These are phyloP conservation scores for Channa maculata DNA, from an alignment of 2,113 vertebrate species.

Conservation along the genomic window DNA sequence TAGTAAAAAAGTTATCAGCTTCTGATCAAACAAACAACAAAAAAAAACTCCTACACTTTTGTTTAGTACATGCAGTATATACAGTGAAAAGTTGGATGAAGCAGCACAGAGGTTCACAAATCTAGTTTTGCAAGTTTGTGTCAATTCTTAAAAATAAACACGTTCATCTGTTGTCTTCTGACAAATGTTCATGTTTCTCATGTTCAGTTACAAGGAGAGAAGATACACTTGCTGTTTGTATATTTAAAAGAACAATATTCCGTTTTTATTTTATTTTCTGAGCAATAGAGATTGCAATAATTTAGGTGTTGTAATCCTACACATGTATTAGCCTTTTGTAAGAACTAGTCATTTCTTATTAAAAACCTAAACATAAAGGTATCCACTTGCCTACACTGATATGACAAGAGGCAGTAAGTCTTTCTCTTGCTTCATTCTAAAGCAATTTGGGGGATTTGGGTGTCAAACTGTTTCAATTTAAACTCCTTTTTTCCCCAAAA, in stretches of 20 bases:
- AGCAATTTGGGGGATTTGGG: conserved; percentile 9
- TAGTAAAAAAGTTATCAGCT: conserved; percentile 69
- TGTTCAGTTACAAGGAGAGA: background rate
- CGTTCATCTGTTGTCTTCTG: background rate
- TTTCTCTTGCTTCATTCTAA: conserved; percentile 13
- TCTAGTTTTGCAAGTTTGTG: conserved; percentile 21
- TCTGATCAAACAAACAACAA: conserved; percentile 48
- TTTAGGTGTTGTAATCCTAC: conserved; percentile 41
- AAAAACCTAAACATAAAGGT: conserved; percentile 48
- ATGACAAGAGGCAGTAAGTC: conserved; percentile 18
- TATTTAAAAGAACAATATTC: background rate
- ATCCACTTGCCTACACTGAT: conserved; percentile 21
- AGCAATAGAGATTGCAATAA: conserved; percentile 38
- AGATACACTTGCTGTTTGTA: conserved; percentile 1
- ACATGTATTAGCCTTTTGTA: background rate
- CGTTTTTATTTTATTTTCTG: background rate
- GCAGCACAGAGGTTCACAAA: conserved; percentile 41
- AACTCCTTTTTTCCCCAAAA: conserved; percentile 12
- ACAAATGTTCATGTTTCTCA: background rate
- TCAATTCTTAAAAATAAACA: conserved; percentile 16
- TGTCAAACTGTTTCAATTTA: conserved; percentile 16
- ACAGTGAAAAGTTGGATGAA: conserved; percentile 38
- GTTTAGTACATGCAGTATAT: conserved; percentile 67
- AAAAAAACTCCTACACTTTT: conserved; percentile 26
- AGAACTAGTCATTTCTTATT: background rate